A percentile compares a stretch with the other conserved stretches of the same genome.
phyloP scores from a whole-genome alignment of 2,888 invertebrate species.

The Cheilosia vernalis region DNA sequence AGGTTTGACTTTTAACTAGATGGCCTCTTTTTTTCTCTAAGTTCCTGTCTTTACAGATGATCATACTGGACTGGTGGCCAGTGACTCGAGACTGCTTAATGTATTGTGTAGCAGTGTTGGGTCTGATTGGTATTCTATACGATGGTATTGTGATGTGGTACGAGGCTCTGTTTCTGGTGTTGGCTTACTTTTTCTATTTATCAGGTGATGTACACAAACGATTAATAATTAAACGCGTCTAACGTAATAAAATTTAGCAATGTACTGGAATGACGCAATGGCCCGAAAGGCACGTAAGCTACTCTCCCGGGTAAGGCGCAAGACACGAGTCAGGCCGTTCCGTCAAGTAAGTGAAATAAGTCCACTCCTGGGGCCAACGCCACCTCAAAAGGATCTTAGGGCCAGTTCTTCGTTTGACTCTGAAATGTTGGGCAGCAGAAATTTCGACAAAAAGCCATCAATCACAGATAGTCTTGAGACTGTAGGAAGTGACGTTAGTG shows the following conservation, averaged over 20 bases:
- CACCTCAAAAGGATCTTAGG: constrained; percentile 9
- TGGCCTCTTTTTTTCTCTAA: not conserved
- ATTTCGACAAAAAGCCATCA: constrained; percentile 31
- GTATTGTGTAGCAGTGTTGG: constrained; percentile 91
- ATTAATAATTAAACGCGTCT: not conserved
- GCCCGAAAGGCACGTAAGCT: constrained; percentile 83
- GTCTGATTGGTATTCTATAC: constrained; percentile 91
- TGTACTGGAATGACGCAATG: constrained; percentile 87
- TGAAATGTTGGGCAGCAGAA: not conserved
- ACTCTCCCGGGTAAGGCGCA: constrained; percentile 66
- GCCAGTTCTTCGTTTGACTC: not conserved
- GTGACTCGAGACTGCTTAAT: constrained; percentile 91
- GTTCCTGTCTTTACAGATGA: constrained; percentile 85
- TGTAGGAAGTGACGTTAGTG: constrained; percentile 57
- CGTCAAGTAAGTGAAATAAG: constrained; percentile 82
- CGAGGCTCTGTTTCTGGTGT: constrained; percentile 90
- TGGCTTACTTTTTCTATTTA: constrained; percentile 85
- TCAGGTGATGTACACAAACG: constrained; percentile 87
- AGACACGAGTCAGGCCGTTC: constrained; percentile 84
- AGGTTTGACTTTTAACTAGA: constrained; percentile 84
- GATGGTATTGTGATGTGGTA: constrained; percentile 94
- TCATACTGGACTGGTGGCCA: constrained; percentile 94
- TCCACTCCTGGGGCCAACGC: constrained; percentile 79
- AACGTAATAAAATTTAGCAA: constrained; percentile 85
- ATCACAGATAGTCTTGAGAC: constrained; percentile 51